Percentiles rank a stretch among this genome's conserved stretches.
phyloP scores from a whole-genome alignment of 1,140 invertebrate species.

The Drosophila sproati region DNA sequence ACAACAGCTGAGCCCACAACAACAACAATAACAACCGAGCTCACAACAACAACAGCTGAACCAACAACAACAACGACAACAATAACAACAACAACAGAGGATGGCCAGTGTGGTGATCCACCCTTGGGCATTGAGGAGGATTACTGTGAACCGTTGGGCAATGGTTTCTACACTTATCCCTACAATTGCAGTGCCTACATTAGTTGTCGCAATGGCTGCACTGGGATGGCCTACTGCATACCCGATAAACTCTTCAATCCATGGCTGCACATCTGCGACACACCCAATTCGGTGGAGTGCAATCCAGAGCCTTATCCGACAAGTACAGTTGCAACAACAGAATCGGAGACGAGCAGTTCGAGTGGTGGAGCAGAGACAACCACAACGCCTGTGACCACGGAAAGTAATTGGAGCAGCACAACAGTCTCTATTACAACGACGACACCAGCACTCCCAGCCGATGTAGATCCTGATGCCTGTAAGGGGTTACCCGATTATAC shows the following conservation, averaged over 20 bases:
- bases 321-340: constrained; percentile 5
- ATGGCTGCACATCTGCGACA: constrained; percentile 62
- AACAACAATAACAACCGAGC: constrained; percentile 10
- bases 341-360: neutral
- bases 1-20: constrained; percentile 8
- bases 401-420: constrained; percentile 21
- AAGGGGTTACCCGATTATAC: constrained; percentile 21
- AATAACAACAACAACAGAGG: constrained; percentile 33
- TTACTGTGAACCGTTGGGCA: constrained; percentile 43
- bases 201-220: constrained; percentile 61
- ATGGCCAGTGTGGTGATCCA: constrained; percentile 36
- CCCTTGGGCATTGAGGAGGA: constrained; percentile 42
- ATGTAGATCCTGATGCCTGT: constrained; percentile 57
- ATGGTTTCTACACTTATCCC: constrained; percentile 66
- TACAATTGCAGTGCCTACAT: constrained; percentile 64
- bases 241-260: constrained; percentile 61
- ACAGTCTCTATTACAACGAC: constrained; percentile 27
- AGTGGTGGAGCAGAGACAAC: constrained; percentile 7
- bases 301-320: constrained; percentile 47
- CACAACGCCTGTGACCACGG: constrained; percentile 13
- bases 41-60: constrained; percentile 3
- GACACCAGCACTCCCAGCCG: constrained; percentile 46
- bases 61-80: constrained; percentile 25
- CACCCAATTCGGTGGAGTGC: constrained; percentile 59
- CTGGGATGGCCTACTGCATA: constrained; percentile 54